Conservation (phyloP, 1,140 invertebrate species). For the Drosophila paulistorum region DNA sequence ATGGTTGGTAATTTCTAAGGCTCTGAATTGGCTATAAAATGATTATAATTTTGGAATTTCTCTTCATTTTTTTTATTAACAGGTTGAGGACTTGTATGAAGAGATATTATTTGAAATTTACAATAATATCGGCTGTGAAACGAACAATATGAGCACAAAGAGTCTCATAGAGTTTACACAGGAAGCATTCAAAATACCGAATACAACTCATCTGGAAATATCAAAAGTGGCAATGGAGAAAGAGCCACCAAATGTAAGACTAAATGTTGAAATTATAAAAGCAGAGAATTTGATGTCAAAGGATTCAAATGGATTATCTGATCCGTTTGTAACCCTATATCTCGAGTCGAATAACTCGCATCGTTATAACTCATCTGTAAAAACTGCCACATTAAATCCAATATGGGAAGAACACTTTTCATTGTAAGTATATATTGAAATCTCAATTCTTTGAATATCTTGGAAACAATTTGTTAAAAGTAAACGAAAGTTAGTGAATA, state of each 20-base stretch:
- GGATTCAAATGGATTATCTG: constrained; percentile 97
- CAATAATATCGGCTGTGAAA: constrained; percentile 94
- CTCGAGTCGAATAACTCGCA: constrained; percentile 89
- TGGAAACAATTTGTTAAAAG: no score
- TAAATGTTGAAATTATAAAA: constrained; percentile 97
- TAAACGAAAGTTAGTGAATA: no score
- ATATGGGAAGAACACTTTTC: constrained; percentile 98
- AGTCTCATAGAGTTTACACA: constrained; percentile 92
- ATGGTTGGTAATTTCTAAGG: not conserved
- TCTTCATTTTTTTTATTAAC: constrained; percentile 24
- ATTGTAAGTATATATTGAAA: constrained; percentile 88
- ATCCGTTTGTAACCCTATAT: constrained; percentile 96
- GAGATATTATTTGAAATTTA: constrained; percentile 96
- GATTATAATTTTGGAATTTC: not conserved
- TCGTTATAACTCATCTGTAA: constrained; percentile 95
- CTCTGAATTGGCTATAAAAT: no score
- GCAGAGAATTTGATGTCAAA: constrained; percentile 96
- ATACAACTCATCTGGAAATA: constrained; percentile 88
- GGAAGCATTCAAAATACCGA: constrained; percentile 93
- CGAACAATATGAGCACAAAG: constrained; percentile 87
- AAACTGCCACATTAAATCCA: constrained; percentile 93
- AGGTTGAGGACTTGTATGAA: constrained; percentile 96
- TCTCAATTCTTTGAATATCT: no score
- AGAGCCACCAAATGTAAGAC: constrained; percentile 94
- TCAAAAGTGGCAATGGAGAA: constrained; percentile 88